Evolutionary conservation across 2,113 vertebrate species (phyloP), one percentile per base, ranked within the genome.

Genomic region (Trachemys scripta): DNA sequence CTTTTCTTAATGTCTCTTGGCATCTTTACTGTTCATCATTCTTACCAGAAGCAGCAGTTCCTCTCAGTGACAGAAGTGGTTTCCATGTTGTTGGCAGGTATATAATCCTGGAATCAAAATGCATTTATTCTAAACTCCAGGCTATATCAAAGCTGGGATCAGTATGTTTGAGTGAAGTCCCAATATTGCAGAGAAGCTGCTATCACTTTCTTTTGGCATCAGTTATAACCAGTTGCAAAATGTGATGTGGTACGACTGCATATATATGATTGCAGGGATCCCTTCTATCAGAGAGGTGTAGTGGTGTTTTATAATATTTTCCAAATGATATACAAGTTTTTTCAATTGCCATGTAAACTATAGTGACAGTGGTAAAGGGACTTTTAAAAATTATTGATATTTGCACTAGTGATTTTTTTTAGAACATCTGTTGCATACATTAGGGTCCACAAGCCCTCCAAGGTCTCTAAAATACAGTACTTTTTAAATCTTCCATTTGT

Each of bases 341-440:
- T 51, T 89, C 82, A 51, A 25, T 17, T 89, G 54, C 10, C 17
- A 6, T 82, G 31, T 91, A 91, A 97, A 96, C 91, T 47, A 96
- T 42, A 10, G 12, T 85, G 93, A 84, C 29, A 83, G 10, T 10
- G 2, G 47, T 94, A 90, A 90, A 72, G 47, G 59, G 47, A 83
- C 17, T 11, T 17, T 94, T 89, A 86, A 72, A 38, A 57, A 92
- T 59, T 87, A 45, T 81, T 93, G 50, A 79, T 94, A 76, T 92
- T 87, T 95, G 29, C 45, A 92, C 80, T 31, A 45, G 80, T 84
- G 88, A 76, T 57, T 85, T 72, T 92, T 94, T 89, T 90, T 89
- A 42, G 42, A 93, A 72, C 13, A 91, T 49, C 47, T 95, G 54
- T 31, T 87, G 76, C 85, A 95, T 54, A 85, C 20, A 47, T 93